Evolutionary conservation across 2,113 vertebrate species (phyloP).

Genomic region (Pygathrix nemaeus): DNA sequence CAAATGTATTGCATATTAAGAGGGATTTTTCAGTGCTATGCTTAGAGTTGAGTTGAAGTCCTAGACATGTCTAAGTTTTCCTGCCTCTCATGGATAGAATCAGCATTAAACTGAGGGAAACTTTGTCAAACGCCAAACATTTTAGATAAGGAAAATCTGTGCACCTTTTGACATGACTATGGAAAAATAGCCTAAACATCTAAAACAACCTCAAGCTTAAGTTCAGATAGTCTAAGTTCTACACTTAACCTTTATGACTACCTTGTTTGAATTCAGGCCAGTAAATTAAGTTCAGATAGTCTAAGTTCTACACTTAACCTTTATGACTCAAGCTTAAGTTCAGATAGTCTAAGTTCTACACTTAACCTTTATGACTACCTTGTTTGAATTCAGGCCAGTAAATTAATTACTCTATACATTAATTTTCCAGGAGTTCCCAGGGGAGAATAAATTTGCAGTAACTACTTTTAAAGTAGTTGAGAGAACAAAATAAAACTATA

Average conservation of each 20-base stretch:
- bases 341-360: neutral
- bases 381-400: neutral
- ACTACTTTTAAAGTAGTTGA: neutral
- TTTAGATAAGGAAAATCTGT: neutral
- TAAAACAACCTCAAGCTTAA: neutral
- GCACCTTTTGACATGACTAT: neutral
- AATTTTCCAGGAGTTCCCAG: neutral
- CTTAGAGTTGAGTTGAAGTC: neutral
- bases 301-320: neutral
- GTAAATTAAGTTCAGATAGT: neutral
- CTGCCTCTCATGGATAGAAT: neutral
- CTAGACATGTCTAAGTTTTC: neutral
- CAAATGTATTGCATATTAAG: neutral
- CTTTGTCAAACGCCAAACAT: neutral
- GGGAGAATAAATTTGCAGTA: neutral
- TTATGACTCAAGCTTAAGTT: neutral
- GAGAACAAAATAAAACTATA: neutral
- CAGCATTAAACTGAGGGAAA: neutral
- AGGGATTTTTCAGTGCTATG: neutral
- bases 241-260: neutral
- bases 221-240: neutral
- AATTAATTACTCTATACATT: neutral
- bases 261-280: neutral
- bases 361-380: neutral
- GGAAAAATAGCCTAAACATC: neutral